These are phyloP conservation scores for Gymnothorax reevesii DNA, from an alignment of 2,797 vertebrate genomes.

Conservation along the genomic window DNA sequence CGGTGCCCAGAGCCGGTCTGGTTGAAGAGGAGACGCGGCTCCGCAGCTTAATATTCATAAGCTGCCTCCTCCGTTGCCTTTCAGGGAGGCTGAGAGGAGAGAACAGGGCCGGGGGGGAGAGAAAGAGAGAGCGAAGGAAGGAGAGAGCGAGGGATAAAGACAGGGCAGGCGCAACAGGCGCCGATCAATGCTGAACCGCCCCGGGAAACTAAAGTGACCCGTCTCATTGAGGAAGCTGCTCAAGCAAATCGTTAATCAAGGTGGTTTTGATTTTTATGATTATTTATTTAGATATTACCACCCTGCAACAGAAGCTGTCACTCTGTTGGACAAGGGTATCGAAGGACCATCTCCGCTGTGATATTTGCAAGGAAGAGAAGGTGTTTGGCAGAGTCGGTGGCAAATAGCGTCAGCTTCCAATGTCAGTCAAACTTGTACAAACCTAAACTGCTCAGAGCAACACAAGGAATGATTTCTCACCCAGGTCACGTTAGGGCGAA, in stretches of 20 bases:
- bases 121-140: conserved; percentile 2
- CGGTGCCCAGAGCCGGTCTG: conserved; percentile 59
- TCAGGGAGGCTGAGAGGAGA: not conserved
- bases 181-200: conserved; percentile 76
- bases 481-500: conserved; percentile 29
- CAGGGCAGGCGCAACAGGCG: conserved; percentile 56
- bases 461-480: conserved; percentile 68
- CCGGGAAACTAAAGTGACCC: conserved; percentile 74
- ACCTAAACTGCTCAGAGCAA: conserved; percentile 56
- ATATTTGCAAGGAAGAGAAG: conserved; percentile 65
- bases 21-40: conserved; percentile 61
- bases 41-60: conserved; percentile 71
- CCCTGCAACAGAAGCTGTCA: conserved; percentile 67
- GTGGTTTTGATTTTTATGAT: conserved; percentile 46
- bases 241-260: conserved; percentile 78
- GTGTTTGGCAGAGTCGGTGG: conserved; percentile 70
- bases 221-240: conserved; percentile 74
- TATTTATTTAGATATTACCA: conserved; percentile 27
- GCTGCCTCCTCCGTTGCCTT: conserved; percentile 26
- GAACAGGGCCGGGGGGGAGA: conserved; percentile 21
- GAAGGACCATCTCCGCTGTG: conserved; percentile 52
- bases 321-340: conserved; percentile 53
- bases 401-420: conserved; percentile 59
- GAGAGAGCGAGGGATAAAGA: conserved; percentile 24
- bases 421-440: conserved; percentile 58